Percentiles rank a stretch among this genome's conserved stretches.
phyloP scores from a whole-genome alignment of 2,888 invertebrate species.

The Drosophila pseudotalamancana region DNA sequence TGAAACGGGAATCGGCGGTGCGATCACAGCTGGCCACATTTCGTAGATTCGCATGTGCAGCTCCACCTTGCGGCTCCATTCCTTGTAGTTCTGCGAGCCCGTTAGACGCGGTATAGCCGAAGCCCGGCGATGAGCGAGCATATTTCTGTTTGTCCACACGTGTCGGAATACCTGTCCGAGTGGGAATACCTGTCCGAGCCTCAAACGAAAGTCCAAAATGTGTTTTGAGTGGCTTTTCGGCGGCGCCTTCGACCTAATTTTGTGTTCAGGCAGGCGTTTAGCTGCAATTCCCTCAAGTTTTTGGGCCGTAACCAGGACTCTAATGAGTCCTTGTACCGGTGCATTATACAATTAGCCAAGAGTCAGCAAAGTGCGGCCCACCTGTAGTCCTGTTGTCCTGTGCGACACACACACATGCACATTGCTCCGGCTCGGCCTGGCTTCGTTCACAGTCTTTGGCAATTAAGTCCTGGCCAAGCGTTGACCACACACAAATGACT shows the following conservation, averaged over 20 bases:
- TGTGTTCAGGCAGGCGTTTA: constrained; percentile 42
- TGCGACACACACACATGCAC: constrained; percentile 25
- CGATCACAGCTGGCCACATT: constrained; percentile 24
- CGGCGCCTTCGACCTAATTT: constrained; percentile 21
- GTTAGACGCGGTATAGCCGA: constrained; percentile 9
- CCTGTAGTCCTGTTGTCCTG: constrained; percentile 49
- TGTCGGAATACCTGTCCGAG: neutral
- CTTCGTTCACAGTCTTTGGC: constrained; percentile 68
- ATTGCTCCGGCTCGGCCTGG: constrained; percentile 5
- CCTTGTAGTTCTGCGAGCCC: constrained; percentile 31
- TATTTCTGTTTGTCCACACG: neutral
- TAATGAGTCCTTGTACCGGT: constrained; percentile 64
- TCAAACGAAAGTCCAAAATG: constrained; percentile 32
- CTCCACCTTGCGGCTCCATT: constrained; percentile 45
- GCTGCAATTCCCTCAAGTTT: constrained; percentile 53
- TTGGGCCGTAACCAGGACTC: constrained; percentile 68
- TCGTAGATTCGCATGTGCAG: constrained; percentile 20
- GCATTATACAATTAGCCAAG: constrained; percentile 74
- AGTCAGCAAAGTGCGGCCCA: constrained; percentile 66
- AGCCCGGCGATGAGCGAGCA: constrained; percentile 23
- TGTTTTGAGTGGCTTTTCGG: constrained; percentile 47
- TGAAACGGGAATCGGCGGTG: constrained; percentile 21
- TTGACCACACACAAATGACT: constrained; percentile 80
- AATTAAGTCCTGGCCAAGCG: constrained; percentile 80
- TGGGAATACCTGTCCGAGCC: neutral